Evolutionary conservation across 2,888 invertebrate species (phyloP).

Genomic region (Erebia aethiops): DNA sequence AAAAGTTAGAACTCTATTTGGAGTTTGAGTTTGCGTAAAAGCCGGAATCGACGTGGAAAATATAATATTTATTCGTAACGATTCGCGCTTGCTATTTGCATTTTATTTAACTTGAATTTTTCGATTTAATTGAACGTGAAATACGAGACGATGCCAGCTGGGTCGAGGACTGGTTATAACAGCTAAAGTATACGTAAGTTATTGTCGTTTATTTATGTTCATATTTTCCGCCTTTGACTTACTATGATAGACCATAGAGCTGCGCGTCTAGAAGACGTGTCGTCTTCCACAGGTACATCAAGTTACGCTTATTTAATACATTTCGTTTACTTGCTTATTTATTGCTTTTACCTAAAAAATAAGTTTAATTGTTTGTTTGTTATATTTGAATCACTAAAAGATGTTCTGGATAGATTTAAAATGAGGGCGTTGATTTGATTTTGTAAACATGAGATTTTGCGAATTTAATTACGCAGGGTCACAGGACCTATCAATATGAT

Average conservation of each 20-base stretch:
- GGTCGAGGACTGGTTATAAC: background rate
- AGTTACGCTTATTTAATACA: no score
- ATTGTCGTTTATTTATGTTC: constrained; percentile 5
- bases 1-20: background rate
- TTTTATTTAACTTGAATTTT: constrained; percentile 6
- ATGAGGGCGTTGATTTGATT: no score
- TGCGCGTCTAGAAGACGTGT: background rate
- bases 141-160: constrained; percentile 13
- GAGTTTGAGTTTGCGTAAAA: background rate
- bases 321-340: no score
- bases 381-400: no score
- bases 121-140: constrained; percentile 15
- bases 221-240: background rate
- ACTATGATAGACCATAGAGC: constrained; percentile 2
- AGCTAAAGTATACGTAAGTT: background rate
- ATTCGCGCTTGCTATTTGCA: background rate
- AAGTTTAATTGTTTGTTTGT: no score
- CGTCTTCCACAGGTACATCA: background rate
- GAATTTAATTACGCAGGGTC: no score
- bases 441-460: no score
- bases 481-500: no score
- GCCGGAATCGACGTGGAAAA: constrained; percentile 6
- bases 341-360: no score
- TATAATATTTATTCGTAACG: constrained; percentile 6
- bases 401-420: no score